A percentile compares a stretch with the other conserved stretches of the same genome.
phyloP scores from a whole-genome alignment of 2,888 invertebrate species.

The Xestia sexstrigata region DNA sequence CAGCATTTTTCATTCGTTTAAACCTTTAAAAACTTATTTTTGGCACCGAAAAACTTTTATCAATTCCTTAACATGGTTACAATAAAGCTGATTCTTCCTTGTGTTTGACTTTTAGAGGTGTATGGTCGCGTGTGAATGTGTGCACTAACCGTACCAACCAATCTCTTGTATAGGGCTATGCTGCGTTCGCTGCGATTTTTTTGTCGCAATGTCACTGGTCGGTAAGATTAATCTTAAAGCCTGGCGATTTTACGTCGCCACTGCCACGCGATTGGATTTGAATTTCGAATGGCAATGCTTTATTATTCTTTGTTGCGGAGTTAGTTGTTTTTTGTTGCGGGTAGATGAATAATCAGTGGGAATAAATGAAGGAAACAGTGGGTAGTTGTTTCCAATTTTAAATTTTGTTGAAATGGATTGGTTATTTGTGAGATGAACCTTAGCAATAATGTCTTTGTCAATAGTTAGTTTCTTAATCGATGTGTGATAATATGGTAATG shows the following conservation, averaged over 20 bases:
- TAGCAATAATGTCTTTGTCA: neutral
- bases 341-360: constrained; percentile 12
- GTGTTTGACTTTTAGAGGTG: neutral
- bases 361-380: constrained; percentile 1
- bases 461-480: no score
- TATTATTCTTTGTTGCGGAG: constrained; percentile 52
- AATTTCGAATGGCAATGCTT: constrained; percentile 61
- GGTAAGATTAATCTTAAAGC: constrained; percentile 60
- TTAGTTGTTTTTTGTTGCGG: constrained; percentile 33
- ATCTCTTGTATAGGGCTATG: constrained; percentile 70
- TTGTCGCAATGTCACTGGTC: constrained; percentile 61
- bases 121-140: constrained; percentile 40
- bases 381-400: constrained; percentile 14
- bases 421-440: neutral
- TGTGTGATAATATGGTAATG: no score
- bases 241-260: constrained; percentile 57
- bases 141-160: constrained; percentile 67
- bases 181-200: constrained; percentile 60
- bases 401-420: neutral
- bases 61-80: accelerated
- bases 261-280: constrained; percentile 51
- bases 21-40: constrained; percentile 34
- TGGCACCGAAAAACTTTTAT: neutral
- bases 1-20: constrained; percentile 64
- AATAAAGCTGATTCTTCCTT: constrained; percentile 16